Evolutionary conservation across 2,888 invertebrate genomes (phyloP).

Genomic region (Drosophila anomalata): DNA sequence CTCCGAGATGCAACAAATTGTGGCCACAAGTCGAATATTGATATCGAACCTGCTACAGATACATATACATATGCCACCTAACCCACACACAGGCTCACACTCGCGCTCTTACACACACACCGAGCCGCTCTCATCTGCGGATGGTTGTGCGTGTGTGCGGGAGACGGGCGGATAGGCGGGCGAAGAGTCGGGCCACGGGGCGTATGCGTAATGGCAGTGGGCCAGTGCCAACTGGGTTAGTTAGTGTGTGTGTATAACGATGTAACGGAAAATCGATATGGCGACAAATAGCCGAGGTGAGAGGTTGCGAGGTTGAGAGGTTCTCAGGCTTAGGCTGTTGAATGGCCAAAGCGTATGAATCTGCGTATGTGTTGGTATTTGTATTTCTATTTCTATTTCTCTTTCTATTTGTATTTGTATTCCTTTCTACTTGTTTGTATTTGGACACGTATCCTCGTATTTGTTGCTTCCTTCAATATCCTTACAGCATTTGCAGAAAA

Average conservation of each 20-base stretch:
- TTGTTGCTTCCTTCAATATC: conserved; percentile 47
- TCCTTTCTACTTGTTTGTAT: conserved; percentile 24
- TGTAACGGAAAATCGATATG: conserved; percentile 78
- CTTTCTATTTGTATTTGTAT: conserved; percentile 2
- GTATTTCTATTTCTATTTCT: conserved; percentile 11
- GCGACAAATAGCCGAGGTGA: conserved; percentile 29
- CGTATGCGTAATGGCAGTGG: conserved; percentile 56
- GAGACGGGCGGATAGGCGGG: background rate
- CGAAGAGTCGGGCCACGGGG: conserved; percentile 47
- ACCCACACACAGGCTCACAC: conserved; percentile 2
- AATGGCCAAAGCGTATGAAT: conserved; percentile 43
- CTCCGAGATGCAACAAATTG: conserved; percentile 46
- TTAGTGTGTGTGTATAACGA: conserved; percentile 77
- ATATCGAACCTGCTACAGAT: conserved; percentile 4
- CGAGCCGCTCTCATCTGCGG: conserved; percentile 7
- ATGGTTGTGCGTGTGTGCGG: background rate
- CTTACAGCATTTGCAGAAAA: background rate
- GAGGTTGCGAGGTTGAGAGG: conserved; percentile 15
- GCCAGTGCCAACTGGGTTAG: conserved; percentile 71
- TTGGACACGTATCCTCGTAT: conserved; percentile 24
- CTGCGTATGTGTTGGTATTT: conserved; percentile 5
- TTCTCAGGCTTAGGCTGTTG: conserved; percentile 54
- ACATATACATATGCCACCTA: conserved; percentile 1
- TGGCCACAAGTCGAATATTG: conserved; percentile 1
- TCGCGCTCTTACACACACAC: background rate